Percentiles rank a stretch among this genome's conserved stretches.
Conservation (phyloP, 2,888 invertebrate species). For the Neoitamus cyanurus region DNA sequence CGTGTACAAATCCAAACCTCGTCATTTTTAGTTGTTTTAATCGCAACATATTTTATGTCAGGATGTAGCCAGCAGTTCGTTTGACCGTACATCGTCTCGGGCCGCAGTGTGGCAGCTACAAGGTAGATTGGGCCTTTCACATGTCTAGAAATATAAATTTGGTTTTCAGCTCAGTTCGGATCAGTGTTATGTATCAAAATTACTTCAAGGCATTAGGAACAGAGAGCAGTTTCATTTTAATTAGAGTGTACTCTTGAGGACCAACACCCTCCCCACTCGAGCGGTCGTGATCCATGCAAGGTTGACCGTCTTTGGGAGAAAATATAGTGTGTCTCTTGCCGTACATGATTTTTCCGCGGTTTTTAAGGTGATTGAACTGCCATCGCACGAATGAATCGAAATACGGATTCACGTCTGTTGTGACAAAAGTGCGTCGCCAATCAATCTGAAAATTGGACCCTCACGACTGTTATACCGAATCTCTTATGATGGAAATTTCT, state of each 20-base stretch:
- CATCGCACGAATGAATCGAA: constrained; percentile 98
- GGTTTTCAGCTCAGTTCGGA: background rate
- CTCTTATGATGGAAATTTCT: background rate
- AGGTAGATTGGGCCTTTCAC: constrained; percentile 67
- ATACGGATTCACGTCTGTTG: constrained; percentile 97
- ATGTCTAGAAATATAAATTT: constrained; percentile 55
- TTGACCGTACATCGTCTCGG: constrained; percentile 99
- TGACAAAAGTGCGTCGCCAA: constrained; percentile 98
- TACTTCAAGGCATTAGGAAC: constrained; percentile 72
- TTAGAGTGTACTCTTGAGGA: constrained; percentile 96
- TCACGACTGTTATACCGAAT: background rate
- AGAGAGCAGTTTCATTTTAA: constrained; percentile 88
- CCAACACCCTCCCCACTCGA: constrained; percentile 96
- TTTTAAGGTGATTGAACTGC: constrained; percentile 91
- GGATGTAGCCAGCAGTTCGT: constrained; percentile 99
- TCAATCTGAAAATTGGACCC: constrained; percentile 80
- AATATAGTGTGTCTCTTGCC: constrained; percentile 97
- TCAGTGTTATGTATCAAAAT: background rate
- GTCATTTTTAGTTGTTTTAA: constrained; percentile 74
- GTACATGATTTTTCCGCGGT: constrained; percentile 90
- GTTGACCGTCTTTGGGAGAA: constrained; percentile 96
- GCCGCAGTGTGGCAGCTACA: constrained; percentile 97
- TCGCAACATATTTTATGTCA: constrained; percentile 92
- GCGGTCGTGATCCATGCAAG: constrained; percentile 99
- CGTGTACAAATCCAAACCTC: constrained; percentile 90